Percentiles rank a stretch among this genome's conserved stretches.
phyloP scores from a whole-genome alignment of 2,888 invertebrate species.

The Leptopilina syphax region DNA sequence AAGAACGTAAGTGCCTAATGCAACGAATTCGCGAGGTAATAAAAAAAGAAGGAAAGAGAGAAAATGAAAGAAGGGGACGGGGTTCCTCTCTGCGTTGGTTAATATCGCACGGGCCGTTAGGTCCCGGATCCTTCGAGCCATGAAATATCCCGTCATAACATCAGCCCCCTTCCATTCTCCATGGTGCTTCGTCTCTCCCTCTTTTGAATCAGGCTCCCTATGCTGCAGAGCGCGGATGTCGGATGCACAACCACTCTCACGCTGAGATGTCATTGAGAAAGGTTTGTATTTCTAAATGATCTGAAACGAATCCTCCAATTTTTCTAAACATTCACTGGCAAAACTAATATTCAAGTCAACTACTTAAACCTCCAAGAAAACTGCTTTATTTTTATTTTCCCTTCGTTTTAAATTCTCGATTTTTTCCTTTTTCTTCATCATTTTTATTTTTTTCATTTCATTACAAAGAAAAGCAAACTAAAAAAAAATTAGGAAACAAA shows the following conservation, averaged over 20 bases:
- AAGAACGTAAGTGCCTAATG: slow-evolving; percentile 43
- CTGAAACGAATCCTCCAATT: slow-evolving; percentile 17
- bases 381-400: no score
- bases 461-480: no score
- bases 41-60: slow-evolving; percentile 45
- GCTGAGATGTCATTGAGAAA: slow-evolving; percentile 58
- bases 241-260: slow-evolving; percentile 50
- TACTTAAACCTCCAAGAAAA: no score
- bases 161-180: slow-evolving; percentile 64
- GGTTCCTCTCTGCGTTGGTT: slow-evolving; percentile 59
- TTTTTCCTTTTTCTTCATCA: no score
- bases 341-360: not conserved
- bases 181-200: slow-evolving; percentile 61
- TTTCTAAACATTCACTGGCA: not conserved
- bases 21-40: slow-evolving; percentile 61
- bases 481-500: no score
- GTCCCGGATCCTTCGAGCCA: slow-evolving; percentile 70
- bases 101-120: slow-evolving; percentile 74
- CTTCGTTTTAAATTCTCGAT: no score
- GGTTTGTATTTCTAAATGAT: slow-evolving; percentile 57
- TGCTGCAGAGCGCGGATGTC: slow-evolving; percentile 35
- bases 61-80: slow-evolving; percentile 48
- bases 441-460: no score
- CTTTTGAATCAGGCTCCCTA: slow-evolving; percentile 55
- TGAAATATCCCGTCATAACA: slow-evolving; percentile 75